Percentiles rank a stretch among this genome's conserved stretches.
phyloP scores from a whole-genome alignment of 2,888 invertebrate genomes.

The Caprella mutica region DNA sequence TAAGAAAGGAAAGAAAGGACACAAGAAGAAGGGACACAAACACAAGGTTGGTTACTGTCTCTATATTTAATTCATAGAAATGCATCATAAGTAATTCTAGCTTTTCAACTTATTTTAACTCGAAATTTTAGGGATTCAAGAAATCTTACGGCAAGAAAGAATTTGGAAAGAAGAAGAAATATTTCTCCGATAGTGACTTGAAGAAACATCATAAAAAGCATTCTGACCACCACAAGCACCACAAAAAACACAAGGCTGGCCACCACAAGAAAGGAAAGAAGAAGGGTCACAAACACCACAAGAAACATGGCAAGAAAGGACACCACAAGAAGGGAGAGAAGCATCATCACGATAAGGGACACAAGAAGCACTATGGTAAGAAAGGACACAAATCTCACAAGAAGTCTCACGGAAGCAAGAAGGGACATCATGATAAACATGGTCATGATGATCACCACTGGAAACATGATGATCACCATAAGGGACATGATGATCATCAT shows the following conservation, averaged over 20 bases:
- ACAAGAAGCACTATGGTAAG: constrained; percentile 6
- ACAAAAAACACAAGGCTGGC: constrained; percentile 62
- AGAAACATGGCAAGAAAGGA: constrained; percentile 10
- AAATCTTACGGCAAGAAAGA: constrained; percentile 71
- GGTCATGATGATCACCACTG: constrained; percentile 5
- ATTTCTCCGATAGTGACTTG: constrained; percentile 64
- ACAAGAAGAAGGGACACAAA: constrained; percentile 11
- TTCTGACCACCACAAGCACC: constrained; percentile 59
- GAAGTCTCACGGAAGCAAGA: constrained; percentile 3
- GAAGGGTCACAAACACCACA: constrained; percentile 39
- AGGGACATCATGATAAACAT: constrained; percentile 1
- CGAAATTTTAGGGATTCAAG: constrained; percentile 55
- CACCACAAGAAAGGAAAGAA: constrained; percentile 64
- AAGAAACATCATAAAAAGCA: constrained; percentile 65
- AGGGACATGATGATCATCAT: neutral
- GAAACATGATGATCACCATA: constrained; percentile 1
- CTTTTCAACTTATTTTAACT: neutral
- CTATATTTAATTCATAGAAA: neutral
- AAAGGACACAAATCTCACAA: constrained; percentile 12
- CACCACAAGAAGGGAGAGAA: constrained; percentile 15
- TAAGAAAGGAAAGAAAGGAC: constrained; percentile 11
- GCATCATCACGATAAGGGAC: constrained; percentile 11
- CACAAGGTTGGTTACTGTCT: neutral
- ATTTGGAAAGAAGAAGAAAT: constrained; percentile 62
- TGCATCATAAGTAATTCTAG: neutral